A percentile compares a stretch with the other conserved stretches of the same genome.
phyloP scores from a whole-genome alignment of 2,888 invertebrate genomes.

The Sturmia bella region DNA sequence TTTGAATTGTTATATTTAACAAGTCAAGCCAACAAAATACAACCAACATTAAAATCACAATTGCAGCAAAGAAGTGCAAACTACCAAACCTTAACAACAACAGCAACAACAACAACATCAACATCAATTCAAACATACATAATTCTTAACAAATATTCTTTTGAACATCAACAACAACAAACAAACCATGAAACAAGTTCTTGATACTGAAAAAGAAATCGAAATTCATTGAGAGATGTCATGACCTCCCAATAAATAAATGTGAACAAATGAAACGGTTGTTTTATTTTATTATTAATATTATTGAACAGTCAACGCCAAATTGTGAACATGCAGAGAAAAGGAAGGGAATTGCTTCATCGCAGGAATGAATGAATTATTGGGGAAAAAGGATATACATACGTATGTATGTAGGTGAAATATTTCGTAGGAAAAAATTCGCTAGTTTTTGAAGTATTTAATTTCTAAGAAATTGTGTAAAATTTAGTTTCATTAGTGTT shows the following conservation, averaged over 20 bases:
- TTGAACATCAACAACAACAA: not conserved
- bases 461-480: conserved; percentile 44
- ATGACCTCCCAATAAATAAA: conserved; percentile 55
- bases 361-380: not conserved
- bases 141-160: conserved; percentile 36
- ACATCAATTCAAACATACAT: conserved; percentile 28
- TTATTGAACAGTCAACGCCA: not conserved
- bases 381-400: conserved; percentile 36
- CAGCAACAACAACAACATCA: too few species aligned
- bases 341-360: conserved; percentile 17
- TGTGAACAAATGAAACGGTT: conserved; percentile 43
- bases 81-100: conserved; percentile 60
- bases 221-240: conserved; percentile 53
- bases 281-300: not conserved
- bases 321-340: not conserved
- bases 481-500: conserved; percentile 29
- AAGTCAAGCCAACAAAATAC: not conserved
- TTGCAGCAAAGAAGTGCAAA: conserved; percentile 53
- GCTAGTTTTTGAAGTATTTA: conserved; percentile 51
- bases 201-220: conserved; percentile 13
- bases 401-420: too few species aligned
- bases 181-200: conserved; percentile 5
- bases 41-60: conserved; percentile 5
- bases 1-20: not conserved
- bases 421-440: conserved; percentile 1